Percentiles rank a stretch among this genome's conserved stretches.
phyloP scores from a whole-genome alignment of 2,113 vertebrate species.

The Passer domesticus region DNA sequence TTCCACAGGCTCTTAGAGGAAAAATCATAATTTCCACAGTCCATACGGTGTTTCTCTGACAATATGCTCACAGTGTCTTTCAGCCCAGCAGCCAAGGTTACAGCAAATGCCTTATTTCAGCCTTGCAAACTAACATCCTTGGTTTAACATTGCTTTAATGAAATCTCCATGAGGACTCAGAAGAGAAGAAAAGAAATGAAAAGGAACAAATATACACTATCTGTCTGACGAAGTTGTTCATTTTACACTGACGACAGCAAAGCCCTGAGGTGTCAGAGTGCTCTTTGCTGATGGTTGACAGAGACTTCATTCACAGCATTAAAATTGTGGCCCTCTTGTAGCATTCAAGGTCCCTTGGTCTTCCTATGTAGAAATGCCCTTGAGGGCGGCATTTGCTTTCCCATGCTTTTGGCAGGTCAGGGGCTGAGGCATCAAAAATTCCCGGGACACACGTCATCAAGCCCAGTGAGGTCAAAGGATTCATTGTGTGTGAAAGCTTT shows the following conservation, averaged over 20 bases:
- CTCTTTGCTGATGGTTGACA: neutral
- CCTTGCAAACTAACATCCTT: neutral
- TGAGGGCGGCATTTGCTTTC: neutral
- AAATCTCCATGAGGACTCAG: neutral
- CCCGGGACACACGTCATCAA: fast-evolving
- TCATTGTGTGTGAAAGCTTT: slow-evolving; percentile 1
- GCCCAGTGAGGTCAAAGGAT: slow-evolving; percentile 31
- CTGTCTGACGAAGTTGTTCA: neutral
- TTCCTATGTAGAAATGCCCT: neutral
- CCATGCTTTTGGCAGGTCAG: neutral
- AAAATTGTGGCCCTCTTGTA: neutral
- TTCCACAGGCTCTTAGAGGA: neutral
- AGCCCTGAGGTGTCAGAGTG: neutral
- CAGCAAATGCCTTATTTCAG: neutral
- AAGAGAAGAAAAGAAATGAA: neutral
- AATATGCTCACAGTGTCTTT: neutral
- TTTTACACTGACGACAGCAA: slow-evolving; percentile 1
- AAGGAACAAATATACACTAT: neutral
- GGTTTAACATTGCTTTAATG: neutral
- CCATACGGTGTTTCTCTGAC: neutral
- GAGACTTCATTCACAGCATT: neutral
- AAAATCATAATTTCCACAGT: neutral
- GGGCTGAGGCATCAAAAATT: neutral
- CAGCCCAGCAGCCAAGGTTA: neutral
- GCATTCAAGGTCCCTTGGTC: neutral